A percentile compares a stretch with the other conserved stretches of the same genome.
Evolutionary conservation across 1,140 invertebrate genomes (phyloP).

Genomic region (Drosophila pseudoananassae): DNA sequence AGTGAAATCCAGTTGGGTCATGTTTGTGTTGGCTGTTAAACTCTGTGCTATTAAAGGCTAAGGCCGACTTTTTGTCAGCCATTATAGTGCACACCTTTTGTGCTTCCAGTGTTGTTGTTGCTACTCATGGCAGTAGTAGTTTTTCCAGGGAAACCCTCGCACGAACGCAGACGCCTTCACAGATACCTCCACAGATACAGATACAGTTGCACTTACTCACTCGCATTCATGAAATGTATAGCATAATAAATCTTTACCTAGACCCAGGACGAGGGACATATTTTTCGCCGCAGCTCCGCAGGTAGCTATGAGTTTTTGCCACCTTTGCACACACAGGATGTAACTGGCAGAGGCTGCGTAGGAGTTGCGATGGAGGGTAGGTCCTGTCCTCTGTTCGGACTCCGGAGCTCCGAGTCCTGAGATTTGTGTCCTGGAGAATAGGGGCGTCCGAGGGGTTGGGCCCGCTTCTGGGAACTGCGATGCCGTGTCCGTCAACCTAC

Average conservation of each 20-base stretch:
- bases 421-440: slow-evolving; percentile 6
- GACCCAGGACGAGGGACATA: slow-evolving; percentile 64
- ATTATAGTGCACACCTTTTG: slow-evolving; percentile 80
- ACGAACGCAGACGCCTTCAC: slow-evolving; percentile 37
- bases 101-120: slow-evolving; percentile 48
- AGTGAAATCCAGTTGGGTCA: slow-evolving; percentile 30
- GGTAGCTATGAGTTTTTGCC: slow-evolving; percentile 76
- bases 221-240: slow-evolving; percentile 80
- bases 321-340: slow-evolving; percentile 78
- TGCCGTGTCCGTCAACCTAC: slow-evolving; percentile 1
- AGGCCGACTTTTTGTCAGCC: slow-evolving; percentile 81
- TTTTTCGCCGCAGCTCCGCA: slow-evolving; percentile 59
- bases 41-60: slow-evolving; percentile 79
- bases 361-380: slow-evolving; percentile 61
- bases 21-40: slow-evolving; percentile 81
- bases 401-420: background rate
- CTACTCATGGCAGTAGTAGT: slow-evolving; percentile 50
- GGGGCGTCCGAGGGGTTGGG: slow-evolving; percentile 13
- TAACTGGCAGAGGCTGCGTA: slow-evolving; percentile 57
- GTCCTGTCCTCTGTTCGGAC: slow-evolving; percentile 9
- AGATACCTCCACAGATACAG: slow-evolving; percentile 6
- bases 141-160: slow-evolving; percentile 78
- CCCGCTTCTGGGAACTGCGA: slow-evolving; percentile 44
- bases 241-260: slow-evolving; percentile 79
- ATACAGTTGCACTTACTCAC: slow-evolving; percentile 21